Evolutionary conservation across 2,888 invertebrate species (phyloP).

Genomic region (Oscheius sp.): DNA sequence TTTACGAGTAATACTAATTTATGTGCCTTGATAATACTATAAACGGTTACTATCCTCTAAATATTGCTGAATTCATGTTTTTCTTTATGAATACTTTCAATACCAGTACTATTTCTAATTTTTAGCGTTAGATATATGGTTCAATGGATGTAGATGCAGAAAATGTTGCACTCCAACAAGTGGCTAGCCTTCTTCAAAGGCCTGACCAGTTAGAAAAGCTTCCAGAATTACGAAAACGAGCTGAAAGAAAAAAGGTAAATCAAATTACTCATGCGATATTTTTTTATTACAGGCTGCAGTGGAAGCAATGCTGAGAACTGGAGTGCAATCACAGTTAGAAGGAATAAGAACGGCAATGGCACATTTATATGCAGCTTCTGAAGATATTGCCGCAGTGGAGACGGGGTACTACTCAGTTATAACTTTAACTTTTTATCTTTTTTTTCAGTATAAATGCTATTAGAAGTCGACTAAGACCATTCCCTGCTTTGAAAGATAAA

Average conservation of each 20-base stretch:
- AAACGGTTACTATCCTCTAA: background rate
- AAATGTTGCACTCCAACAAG: slow-evolving; percentile 47
- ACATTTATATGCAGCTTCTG: slow-evolving; percentile 86
- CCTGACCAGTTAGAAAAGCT: slow-evolving; percentile 93
- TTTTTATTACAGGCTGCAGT: slow-evolving; percentile 82
- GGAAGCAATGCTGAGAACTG: slow-evolving; percentile 95
- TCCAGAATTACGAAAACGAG: slow-evolving; percentile 76
- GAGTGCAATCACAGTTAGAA: slow-evolving; percentile 96
- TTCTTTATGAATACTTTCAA: background rate
- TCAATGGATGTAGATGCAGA: slow-evolving; percentile 28
- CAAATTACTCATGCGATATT: background rate
- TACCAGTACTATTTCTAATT: background rate
- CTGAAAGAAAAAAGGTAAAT: slow-evolving; percentile 76
- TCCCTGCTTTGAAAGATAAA: slow-evolving; percentile 85
- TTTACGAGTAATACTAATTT: background rate
- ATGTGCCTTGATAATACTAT: background rate
- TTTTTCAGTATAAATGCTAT: slow-evolving; percentile 82
- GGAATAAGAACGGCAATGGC: slow-evolving; percentile 93
- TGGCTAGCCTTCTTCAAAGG: slow-evolving; percentile 69
- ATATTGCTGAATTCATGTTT: background rate
- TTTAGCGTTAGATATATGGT: background rate
- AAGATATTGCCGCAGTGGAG: slow-evolving; percentile 82
- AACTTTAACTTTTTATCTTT: slow-evolving; percentile 6
- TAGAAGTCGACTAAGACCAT: slow-evolving; percentile 82
- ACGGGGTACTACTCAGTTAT: slow-evolving; percentile 77